Evolutionary conservation across 2,113 vertebrate species (phyloP), one percentile per base, ranked within the genome.

Genomic region (Amphilophus citrinellus): DNA sequence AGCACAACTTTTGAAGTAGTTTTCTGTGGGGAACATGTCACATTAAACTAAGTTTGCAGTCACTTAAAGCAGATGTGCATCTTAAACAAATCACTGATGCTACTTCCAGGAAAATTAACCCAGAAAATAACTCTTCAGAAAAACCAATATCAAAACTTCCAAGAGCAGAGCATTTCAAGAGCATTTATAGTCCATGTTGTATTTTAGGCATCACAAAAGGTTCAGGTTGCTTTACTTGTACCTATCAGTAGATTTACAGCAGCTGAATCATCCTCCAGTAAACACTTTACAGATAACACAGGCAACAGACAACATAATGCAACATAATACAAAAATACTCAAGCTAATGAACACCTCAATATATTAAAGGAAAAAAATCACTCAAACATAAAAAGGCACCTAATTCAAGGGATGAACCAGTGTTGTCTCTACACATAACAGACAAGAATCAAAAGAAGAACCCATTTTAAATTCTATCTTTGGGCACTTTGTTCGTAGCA

Each of bases 371-470:
- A 68, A 50, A 24, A 27, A 44, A 66, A 0, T 66, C 63, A 66
- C 10, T 47, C 0, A 47, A 0, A 14, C 7, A 44, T 24, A 66
- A 66, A 47, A n/a, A 1, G 0, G 13, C 7, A 27, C 39, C 14
- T 66, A 24, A 47, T 47, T 27, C 7, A 44, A 66, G 39, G 39
- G 22, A 27, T 10, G 0, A 27, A 42, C 39, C 10, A 3, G 39
- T 66, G n/a, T 44, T 66, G 4, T 66, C 0, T 68, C 39, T 24
- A 7, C 42, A 68, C 8, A 44, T 66, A 44, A 44, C 13, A 42
- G 15, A 2, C 35, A 17, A 17, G 32, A 3, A 65, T 8, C 63
- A 1, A 66, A 66, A 27, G 4, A 68, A 14, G 44, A 68, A 44
- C 14, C 39, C 24, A 44, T 17, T 44, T 68, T 27, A 47, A 68